These are phyloP conservation scores for Drosophila longiperda DNA, from an alignment of 2,888 invertebrate genomes.

Conservation along the genomic window DNA sequence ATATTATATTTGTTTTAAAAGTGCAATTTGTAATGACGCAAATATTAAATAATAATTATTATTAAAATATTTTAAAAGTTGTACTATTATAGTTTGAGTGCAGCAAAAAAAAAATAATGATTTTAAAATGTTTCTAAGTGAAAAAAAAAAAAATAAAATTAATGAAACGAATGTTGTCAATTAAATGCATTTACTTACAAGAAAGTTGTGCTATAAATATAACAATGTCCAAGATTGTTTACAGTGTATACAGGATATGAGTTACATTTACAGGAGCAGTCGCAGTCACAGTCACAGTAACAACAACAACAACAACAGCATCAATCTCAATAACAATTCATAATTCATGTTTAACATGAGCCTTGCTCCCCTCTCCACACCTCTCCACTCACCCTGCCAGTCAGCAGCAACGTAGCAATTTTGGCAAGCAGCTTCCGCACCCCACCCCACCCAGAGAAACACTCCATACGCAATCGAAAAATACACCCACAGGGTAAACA, in stretches of 20 bases:
- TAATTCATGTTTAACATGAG: constrained; percentile 85
- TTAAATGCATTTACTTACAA: not conserved
- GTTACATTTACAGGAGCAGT: constrained; percentile 32
- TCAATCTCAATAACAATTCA: constrained; percentile 85
- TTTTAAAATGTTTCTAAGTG: not conserved
- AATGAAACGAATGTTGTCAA: not conserved
- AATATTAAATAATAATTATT: not conserved
- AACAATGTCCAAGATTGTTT: not conserved
- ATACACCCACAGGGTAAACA: constrained; percentile 25
- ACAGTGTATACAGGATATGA: constrained; percentile 13
- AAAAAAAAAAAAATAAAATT: not conserved
- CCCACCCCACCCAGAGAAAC: constrained; percentile 8
- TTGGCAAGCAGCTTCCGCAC: constrained; percentile 44
- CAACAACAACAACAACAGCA: constrained; percentile 67
- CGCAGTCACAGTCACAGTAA: constrained; percentile 21
- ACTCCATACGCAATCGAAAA: constrained; percentile 7
- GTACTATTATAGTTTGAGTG: not conserved
- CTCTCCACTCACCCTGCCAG: constrained; percentile 1
- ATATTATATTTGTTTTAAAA: accelerated
- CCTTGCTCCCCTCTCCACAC: not conserved
- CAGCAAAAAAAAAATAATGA: not conserved
- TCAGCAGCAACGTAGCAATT: constrained; percentile 58
- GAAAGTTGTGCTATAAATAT: not conserved
- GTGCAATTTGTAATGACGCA: not conserved
- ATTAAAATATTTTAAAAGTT: not conserved